Base-by-base conservation (phyloP, 2,113 vertebrate genomes). In the Leptobrachium ailaonicum region DNA sequence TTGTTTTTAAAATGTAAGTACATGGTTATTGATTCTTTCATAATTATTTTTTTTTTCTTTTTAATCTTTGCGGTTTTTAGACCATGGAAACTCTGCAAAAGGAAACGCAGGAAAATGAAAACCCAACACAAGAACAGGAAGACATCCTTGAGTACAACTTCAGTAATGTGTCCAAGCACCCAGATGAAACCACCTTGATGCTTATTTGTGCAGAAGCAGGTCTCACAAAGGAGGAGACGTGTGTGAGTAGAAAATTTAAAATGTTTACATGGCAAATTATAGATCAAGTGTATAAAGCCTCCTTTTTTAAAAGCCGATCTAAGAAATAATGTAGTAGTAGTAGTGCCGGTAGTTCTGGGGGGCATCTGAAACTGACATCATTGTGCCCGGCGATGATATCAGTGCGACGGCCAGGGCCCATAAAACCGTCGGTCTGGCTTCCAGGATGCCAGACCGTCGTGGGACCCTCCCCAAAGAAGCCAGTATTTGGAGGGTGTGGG, bases 71-170 rank as follows among this genome's bases (percentile, higher is more conserved):
- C 56, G 3, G 13, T 3, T 60, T 60, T 3, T 12, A 60, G 56
- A 79, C 45, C 42, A 79, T 79, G 77, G 73, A 62, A 9, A 56
- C 70, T 1, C 41, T 20, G n/a, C 32, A 72, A 41, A 79, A 66
- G 71, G 40, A 66, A 32, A 66, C 13, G 2, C 50, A 20, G 12
- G 47, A 66, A n/a, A 63, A 53, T 5, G n/a, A 20, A 41, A 13
- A 47, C 40, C 60, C 60, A 60, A 73, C 45, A 41, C 14, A 91
- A 75, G 92, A 94, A 82, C 93, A 94, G 85, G 75, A 92, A 69
- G 89, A 93, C 75, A 90, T 92, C 75, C 87, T 94, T 85, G 93
- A 94, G 78, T 80, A 90, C 82, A 92, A 91, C 76, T 94, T 94
- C 82, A 89, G 70, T 88, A 91, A 89, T 79, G 90, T 90, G 74